phyloP scores from a whole-genome alignment of 2,888 invertebrate genomes.

The Deilephila porcellus region DNA sequence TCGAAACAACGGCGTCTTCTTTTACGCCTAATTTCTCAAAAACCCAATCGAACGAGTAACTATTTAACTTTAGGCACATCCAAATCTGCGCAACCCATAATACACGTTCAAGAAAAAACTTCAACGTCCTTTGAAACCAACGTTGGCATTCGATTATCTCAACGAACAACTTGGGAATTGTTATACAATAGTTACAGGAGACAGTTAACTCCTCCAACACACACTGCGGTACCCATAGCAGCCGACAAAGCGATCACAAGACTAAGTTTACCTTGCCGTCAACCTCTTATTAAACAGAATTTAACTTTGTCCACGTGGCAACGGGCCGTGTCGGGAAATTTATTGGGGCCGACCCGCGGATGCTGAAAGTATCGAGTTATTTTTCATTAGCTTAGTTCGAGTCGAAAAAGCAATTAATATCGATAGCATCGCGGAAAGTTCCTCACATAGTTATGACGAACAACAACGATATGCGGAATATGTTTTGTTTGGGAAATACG shows the following conservation, averaged over 20 bases:
- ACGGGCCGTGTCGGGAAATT: neutral
- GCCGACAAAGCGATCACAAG: neutral
- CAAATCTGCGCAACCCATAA: too few relatives aligned
- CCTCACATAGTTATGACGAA: conserved; percentile 1
- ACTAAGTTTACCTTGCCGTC: neutral
- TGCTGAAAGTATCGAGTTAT: conserved; percentile 18
- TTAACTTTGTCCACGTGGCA: neutral
- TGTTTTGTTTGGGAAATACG: neutral
- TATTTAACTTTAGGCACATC: too few relatives aligned
- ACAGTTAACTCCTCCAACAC: too few relatives aligned
- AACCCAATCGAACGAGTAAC: too few relatives aligned
- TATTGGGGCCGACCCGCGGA: neutral
- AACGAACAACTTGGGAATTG: too few relatives aligned
- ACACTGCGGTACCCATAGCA: neutral
- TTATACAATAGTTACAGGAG: too few relatives aligned
- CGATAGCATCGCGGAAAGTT: conserved; percentile 1
- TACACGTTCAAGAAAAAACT: too few relatives aligned
- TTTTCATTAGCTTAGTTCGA: neutral
- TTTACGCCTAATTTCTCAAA: too few relatives aligned
- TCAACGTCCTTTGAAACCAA: too few relatives aligned
- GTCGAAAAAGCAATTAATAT: conserved; percentile 10
- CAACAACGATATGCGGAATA: neutral
- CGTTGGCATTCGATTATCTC: too few relatives aligned
- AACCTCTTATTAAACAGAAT: neutral
- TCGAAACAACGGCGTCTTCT: too few relatives aligned